Evolutionary conservation across 2,113 vertebrate species (phyloP).

Genomic region (Nannospalax galili): DNA sequence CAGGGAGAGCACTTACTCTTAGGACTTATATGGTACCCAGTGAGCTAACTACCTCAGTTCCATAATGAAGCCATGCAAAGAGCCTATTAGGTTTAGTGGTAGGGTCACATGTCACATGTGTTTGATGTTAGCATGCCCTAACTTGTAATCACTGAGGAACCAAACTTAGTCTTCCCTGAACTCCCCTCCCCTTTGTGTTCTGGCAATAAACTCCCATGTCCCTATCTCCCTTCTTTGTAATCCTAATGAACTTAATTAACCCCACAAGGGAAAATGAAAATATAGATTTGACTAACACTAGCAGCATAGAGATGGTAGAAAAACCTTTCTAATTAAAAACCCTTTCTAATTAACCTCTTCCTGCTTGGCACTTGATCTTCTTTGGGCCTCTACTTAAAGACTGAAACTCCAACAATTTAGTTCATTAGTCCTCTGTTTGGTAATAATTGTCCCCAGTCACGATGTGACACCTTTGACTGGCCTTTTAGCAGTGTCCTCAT

Average conservation of each 20-base stretch:
- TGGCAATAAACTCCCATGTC: background rate
- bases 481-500: background rate
- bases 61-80: no score
- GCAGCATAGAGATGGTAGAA: background rate
- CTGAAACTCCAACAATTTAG: background rate
- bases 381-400: background rate
- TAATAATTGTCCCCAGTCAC: background rate
- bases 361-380: background rate
- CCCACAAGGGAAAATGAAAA: constrained; percentile 8
- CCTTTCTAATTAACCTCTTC: constrained; percentile 54
- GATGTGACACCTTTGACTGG: background rate
- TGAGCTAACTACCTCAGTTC: background rate
- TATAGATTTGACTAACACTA: background rate
- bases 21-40: background rate
- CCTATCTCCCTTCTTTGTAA: constrained; percentile 22
- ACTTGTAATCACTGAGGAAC: background rate
- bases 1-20: background rate
- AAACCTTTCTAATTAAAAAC: background rate
- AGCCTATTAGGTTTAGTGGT: background rate
- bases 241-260: constrained; percentile 45
- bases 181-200: no score
- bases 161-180: background rate
- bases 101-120: no score
- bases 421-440: background rate
- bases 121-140: background rate